Conservation (phyloP, 1,140 invertebrate genomes). For the Glomeris maerens region DNA sequence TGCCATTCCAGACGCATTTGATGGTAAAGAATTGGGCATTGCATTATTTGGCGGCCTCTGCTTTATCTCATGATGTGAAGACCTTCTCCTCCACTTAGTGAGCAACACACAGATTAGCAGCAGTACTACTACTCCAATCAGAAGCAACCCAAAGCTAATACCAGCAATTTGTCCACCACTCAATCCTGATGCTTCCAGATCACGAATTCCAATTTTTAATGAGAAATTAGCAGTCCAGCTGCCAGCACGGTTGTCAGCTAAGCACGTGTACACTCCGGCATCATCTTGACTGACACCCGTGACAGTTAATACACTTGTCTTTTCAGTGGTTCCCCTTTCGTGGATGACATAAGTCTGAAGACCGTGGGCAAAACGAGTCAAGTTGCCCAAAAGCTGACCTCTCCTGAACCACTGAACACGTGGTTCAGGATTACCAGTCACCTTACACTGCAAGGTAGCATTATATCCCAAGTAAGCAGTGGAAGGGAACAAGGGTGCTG, state of each 20-base stretch:
- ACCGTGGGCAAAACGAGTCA: constrained; percentile 38
- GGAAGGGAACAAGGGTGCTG: constrained; percentile 42
- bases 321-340: constrained; percentile 55
- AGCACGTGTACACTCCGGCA: constrained; percentile 75
- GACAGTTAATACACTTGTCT: constrained; percentile 61
- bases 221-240: constrained; percentile 84
- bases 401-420: constrained; percentile 76
- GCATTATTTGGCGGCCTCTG: not conserved
- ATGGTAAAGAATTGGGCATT: too few relatives aligned
- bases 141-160: not conserved
- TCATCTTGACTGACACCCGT: constrained; percentile 76
- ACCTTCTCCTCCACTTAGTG: not conserved
- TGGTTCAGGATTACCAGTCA: constrained; percentile 63
- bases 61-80: not conserved
- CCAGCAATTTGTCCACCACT: constrained; percentile 2
- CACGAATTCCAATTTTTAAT: constrained; percentile 43
- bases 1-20: too few relatives aligned
- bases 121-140: not conserved
- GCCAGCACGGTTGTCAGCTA: constrained; percentile 79
- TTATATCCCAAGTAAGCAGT: constrained; percentile 65
- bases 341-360: constrained; percentile 57
- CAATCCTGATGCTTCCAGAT: constrained; percentile 1
- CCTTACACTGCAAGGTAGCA: constrained; percentile 62
- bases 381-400: constrained; percentile 60
- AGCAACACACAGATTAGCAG: not conserved